Evolutionary conservation across 1,140 invertebrate genomes (phyloP).

Genomic region (Scaptomyza pallida): DNA sequence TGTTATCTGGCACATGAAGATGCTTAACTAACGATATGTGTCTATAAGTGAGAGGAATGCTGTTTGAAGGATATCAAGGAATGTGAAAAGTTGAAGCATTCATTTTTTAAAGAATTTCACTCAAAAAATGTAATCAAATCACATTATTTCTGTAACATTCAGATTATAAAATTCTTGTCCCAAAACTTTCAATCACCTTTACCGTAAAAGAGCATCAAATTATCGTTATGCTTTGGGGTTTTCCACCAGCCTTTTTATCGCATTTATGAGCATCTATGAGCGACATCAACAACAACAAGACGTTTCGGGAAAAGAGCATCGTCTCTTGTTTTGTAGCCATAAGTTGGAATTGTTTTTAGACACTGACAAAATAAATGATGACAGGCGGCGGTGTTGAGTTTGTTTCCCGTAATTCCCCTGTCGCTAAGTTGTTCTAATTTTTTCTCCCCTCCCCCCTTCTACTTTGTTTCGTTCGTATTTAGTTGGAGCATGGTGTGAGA

Average conservation of each 20-base stretch:
- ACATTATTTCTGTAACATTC: too few relatives aligned
- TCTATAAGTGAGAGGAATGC: not conserved
- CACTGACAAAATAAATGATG: slow-evolving; percentile 79
- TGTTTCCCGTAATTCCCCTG: slow-evolving; percentile 37
- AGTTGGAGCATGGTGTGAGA: slow-evolving; percentile 35
- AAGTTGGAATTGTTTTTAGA: slow-evolving; percentile 80
- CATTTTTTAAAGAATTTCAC: too few relatives aligned
- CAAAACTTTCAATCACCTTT: not conserved
- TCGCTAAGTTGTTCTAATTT: slow-evolving; percentile 80
- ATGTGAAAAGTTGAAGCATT: too few relatives aligned
- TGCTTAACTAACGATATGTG: slow-evolving; percentile 13
- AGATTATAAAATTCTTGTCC: not conserved
- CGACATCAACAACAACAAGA: slow-evolving; percentile 30
- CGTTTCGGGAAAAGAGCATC: slow-evolving; percentile 42
- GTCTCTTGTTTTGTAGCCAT: slow-evolving; percentile 73
- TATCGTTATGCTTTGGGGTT: slow-evolving; percentile 44
- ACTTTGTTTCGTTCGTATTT: slow-evolving; percentile 11
- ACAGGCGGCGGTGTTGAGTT: slow-evolving; percentile 71
- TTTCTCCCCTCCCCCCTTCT: slow-evolving; percentile 39
- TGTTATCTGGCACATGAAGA: slow-evolving; percentile 22
- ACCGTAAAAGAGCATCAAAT: slow-evolving; percentile 50
- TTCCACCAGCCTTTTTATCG: slow-evolving; percentile 49
- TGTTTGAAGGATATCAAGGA: not conserved
- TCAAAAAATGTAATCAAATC: too few relatives aligned
- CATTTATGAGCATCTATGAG: slow-evolving; percentile 74